Evolutionary conservation across 1,140 invertebrate species (phyloP), one percentile per base, ranked within the genome.

Genomic region (Drosophila saltans): DNA sequence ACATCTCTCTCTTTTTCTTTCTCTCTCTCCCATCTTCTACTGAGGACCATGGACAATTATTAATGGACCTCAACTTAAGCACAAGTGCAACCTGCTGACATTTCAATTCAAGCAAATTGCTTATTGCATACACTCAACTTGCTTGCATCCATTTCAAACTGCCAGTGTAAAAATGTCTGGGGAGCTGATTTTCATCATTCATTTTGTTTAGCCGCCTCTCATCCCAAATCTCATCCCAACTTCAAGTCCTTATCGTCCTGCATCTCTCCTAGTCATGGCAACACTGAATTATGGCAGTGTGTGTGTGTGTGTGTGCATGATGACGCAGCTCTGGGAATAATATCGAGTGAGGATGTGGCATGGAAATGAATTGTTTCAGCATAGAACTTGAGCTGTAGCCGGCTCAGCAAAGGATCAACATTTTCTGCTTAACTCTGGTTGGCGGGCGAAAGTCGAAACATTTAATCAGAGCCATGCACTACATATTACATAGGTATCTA

Each of bases 141-240:
- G 6, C 28, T 9, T 61, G 36, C 40, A 9, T 43, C 2, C 68
- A 71, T 77, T 75, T 73, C 76, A 79, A 75, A 78, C 71, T 88
- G 75, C 63, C 69, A 62, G 59, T 7, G 71, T 9, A 56, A 64
- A 78, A 89, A 68, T 80, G 80, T 69, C 83, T 72, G 45, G 80
- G 77, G 80, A 89, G 62, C 75, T 84, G 81, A 83, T 84, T 89
- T 80, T 71, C 77, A 88, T 89, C 83, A 84, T 88, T 88, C 71
- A 88, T 88, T 88, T 89, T 70, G 68, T 52, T 52, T 10, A 21
- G 21, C 16, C 45, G 8, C 21, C 6, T 36, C 33, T 36, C 6
- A 36, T 36, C 33, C 33, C 6, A 2, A 1, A 1, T 36, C 4
- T 2, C 4, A 2, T 3, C 69, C 30, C n/a, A 10, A 52, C 57